Percentiles rank a stretch among this genome's conserved stretches.
Evolutionary conservation across 1,140 invertebrate species (phyloP).

Genomic region (Bacillus rossius): DNA sequence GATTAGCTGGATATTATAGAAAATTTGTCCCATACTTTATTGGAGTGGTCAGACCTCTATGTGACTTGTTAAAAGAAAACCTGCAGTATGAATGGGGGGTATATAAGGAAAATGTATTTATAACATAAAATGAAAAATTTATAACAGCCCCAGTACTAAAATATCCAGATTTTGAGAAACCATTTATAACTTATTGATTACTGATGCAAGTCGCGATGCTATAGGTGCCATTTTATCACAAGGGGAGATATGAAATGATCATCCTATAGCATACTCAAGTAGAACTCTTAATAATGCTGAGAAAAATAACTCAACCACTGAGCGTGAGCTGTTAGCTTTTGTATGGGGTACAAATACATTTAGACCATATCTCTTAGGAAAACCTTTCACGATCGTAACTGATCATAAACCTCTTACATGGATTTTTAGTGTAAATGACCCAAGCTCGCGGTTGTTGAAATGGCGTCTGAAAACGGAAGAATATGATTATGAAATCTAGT

Average conservation of each 20-base stretch:
- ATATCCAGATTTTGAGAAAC: slow-evolving; percentile 5
- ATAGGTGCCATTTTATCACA: slow-evolving; percentile 19
- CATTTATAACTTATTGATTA: slow-evolving; percentile 2
- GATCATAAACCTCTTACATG: slow-evolving; percentile 47
- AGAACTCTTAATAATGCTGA: slow-evolving; percentile 33
- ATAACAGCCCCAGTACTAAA: slow-evolving; percentile 3
- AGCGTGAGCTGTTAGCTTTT: slow-evolving; percentile 48
- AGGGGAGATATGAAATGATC: slow-evolving; percentile 12
- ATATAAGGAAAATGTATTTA: too few species aligned
- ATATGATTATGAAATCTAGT: slow-evolving; percentile 41
- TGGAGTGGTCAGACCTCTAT: background rate
- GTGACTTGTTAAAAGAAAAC: slow-evolving; percentile 7
- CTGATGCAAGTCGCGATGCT: slow-evolving; percentile 10
- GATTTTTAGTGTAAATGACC: slow-evolving; percentile 43
- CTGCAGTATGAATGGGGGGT: too few species aligned
- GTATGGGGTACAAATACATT: slow-evolving; percentile 44
- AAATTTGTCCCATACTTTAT: slow-evolving; percentile 5
- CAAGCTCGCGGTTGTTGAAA: slow-evolving; percentile 41
- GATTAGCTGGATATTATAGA: slow-evolving; percentile 22
- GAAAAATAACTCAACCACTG: slow-evolving; percentile 38
- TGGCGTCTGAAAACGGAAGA: slow-evolving; percentile 47
- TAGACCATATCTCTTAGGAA: slow-evolving; percentile 42
- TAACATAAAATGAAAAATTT: background rate
- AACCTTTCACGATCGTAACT: slow-evolving; percentile 43
- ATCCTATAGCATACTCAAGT: slow-evolving; percentile 29